A percentile compares a stretch with the other conserved stretches of the same genome.
Evolutionary conservation across 2,797 vertebrate genomes (phyloP).

Genomic region (Taeniopygia guttata): DNA sequence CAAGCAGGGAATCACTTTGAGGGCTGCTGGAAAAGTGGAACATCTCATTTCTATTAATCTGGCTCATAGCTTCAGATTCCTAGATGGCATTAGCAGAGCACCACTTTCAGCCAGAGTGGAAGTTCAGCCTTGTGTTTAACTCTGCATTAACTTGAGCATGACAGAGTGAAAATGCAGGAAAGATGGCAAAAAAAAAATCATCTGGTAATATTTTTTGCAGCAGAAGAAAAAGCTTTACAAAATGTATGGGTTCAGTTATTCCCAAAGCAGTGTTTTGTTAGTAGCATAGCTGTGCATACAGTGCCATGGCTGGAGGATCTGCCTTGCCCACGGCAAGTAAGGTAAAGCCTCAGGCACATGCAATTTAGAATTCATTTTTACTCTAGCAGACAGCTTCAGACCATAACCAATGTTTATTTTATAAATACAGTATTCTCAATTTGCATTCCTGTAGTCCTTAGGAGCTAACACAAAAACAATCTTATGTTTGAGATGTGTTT

Average conservation of each 20-base stretch:
- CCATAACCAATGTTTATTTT: constrained; percentile 62
- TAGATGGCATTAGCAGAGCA: constrained; percentile 40
- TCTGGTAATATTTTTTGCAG: constrained; percentile 12
- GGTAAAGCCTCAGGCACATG: constrained; percentile 61
- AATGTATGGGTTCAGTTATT: constrained; percentile 57
- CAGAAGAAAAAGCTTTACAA: constrained; percentile 43
- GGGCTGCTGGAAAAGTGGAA: constrained; percentile 21
- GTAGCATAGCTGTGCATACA: constrained; percentile 42
- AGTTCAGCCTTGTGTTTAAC: constrained; percentile 35
- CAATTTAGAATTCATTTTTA: constrained; percentile 70
- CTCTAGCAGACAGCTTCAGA: constrained; percentile 51
- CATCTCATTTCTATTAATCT: constrained; percentile 60
- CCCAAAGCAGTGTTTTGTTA: constrained; percentile 58
- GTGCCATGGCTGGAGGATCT: constrained; percentile 46
- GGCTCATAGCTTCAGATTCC: constrained; percentile 46
- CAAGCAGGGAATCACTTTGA: constrained; percentile 23
- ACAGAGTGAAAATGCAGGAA: constrained; percentile 6
- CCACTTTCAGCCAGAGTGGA: constrained; percentile 5
- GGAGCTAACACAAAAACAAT: constrained; percentile 35
- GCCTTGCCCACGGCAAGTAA: constrained; percentile 69
- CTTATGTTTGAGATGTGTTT: constrained; percentile 20
- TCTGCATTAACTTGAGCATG: constrained; percentile 16
- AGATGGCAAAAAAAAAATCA: background rate
- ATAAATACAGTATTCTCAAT: constrained; percentile 30
- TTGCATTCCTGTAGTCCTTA: constrained; percentile 22